A percentile compares a stretch with the other conserved stretches of the same genome.
Evolutionary conservation across 2,797 vertebrate species (phyloP).

Genomic region (Acanthurus lineatus): DNA sequence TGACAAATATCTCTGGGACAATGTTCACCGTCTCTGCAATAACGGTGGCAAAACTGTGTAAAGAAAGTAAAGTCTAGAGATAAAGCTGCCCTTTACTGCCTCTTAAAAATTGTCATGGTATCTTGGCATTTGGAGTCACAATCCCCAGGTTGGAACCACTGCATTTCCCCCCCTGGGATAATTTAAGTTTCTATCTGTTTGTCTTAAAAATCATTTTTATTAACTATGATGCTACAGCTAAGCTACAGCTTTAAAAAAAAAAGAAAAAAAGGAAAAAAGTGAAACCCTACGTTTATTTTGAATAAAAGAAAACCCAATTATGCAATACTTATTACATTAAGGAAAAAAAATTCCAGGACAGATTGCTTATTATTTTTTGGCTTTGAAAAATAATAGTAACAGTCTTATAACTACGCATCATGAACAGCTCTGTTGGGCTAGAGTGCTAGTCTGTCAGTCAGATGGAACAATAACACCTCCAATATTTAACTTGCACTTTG

Average conservation of each 20-base stretch:
- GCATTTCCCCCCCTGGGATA: too few relatives aligned
- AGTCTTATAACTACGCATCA: background rate
- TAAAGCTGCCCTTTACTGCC: background rate
- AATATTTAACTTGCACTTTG: slow-evolving; percentile 63
- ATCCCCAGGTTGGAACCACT: background rate
- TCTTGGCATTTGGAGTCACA: too few relatives aligned
- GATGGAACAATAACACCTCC: slow-evolving; percentile 32
- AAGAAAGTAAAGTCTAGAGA: too few relatives aligned
- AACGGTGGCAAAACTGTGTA: too few relatives aligned
- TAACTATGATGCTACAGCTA: background rate
- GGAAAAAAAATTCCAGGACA: background rate
- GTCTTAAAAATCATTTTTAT: background rate
- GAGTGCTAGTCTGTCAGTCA: background rate
- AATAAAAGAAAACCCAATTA: background rate
- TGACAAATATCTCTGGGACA: too few relatives aligned
- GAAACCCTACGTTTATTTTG: background rate
- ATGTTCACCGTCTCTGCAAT: too few relatives aligned
- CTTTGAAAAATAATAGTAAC: slow-evolving; percentile 3
- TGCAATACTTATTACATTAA: background rate
- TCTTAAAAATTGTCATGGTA: background rate
- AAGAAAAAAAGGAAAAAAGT: too few relatives aligned
- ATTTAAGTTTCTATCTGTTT: background rate
- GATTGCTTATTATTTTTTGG: background rate
- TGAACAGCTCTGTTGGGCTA: background rate
- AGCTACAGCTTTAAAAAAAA: background rate